These are phyloP conservation scores for Arctopsyche grandis DNA, from an alignment of 1,140 invertebrate species.

Conservation along the genomic window DNA sequence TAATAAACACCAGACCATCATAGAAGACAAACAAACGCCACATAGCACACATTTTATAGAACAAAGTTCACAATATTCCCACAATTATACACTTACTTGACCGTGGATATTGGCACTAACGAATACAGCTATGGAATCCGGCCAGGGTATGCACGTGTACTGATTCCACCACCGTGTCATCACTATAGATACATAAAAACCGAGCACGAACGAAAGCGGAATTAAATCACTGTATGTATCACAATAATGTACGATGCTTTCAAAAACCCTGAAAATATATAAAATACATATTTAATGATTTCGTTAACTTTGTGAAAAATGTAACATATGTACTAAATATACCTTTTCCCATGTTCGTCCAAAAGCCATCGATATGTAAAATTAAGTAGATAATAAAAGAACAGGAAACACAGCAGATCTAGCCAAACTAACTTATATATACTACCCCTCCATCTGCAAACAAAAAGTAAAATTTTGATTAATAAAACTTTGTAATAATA, in stretches of 20 bases:
- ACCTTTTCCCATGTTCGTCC: constrained; percentile 81
- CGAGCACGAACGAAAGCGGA: constrained; percentile 86
- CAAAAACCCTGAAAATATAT: constrained; percentile 71
- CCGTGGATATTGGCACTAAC: constrained; percentile 79
- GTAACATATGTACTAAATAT: constrained; percentile 54
- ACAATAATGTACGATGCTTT: constrained; percentile 81
- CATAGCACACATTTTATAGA: not conserved
- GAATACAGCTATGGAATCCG: constrained; percentile 84
- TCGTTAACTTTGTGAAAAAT: not conserved
- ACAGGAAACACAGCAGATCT: constrained; percentile 86
- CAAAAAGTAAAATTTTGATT: constrained; percentile 59
- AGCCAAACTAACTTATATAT: constrained; percentile 97
- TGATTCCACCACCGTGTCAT: constrained; percentile 95
- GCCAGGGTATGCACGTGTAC: constrained; percentile 83
- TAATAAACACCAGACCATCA: not conserved
- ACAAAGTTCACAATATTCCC: too few species aligned
- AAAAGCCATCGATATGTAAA: constrained; percentile 85
- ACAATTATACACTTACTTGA: constrained; percentile 60
- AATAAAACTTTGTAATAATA: too few species aligned
- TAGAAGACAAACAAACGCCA: not conserved
- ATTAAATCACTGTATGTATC: constrained; percentile 82
- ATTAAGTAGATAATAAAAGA: constrained; percentile 85
- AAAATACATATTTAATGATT: not conserved
- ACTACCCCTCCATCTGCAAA: constrained; percentile 92
- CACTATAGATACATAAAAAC: constrained; percentile 93